Percentiles rank a stretch among this genome's conserved stretches.
Conservation (phyloP, 2,888 invertebrate genomes). For the Callyntrura guangdongensis region DNA sequence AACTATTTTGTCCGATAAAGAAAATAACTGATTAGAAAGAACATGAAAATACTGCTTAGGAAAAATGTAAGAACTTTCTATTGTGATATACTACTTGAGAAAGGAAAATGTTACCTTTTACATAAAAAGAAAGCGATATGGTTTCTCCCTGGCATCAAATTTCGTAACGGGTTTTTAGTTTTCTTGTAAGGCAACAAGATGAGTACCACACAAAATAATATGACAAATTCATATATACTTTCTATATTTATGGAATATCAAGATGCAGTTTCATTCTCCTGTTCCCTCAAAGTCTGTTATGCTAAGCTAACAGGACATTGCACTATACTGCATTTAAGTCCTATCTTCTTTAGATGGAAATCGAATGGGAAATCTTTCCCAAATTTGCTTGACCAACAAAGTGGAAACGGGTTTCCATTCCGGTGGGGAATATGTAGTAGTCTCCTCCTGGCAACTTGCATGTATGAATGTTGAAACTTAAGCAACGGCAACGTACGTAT, state of each 20-base stretch:
- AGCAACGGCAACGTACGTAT: not conserved
- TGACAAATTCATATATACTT: constrained; percentile 55
- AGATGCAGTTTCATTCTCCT: not conserved
- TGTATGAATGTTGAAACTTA: constrained; percentile 62
- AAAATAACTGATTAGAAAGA: constrained; percentile 69
- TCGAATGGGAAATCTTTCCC: constrained; percentile 84
- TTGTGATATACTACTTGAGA: not conserved
- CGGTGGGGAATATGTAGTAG: constrained; percentile 82
- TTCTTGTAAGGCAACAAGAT: not conserved
- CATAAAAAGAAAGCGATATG: constrained; percentile 38
- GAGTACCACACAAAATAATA: constrained; percentile 29
- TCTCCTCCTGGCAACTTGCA: constrained; percentile 42
- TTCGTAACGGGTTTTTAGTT: constrained; percentile 19
- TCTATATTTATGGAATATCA: constrained; percentile 58
- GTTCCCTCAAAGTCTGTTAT: constrained; percentile 17
- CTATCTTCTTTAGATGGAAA: constrained; percentile 80
- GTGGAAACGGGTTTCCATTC: constrained; percentile 82
- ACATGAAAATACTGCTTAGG: constrained; percentile 19
- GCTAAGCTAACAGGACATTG: constrained; percentile 35
- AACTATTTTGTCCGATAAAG: constrained; percentile 76
- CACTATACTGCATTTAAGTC: constrained; percentile 60
- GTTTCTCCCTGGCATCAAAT: constrained; percentile 45
- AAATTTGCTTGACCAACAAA: constrained; percentile 85
- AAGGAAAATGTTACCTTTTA: not conserved
- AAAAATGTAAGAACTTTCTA: constrained; percentile 31